Evolutionary conservation across 2,888 invertebrate species (phyloP).

Genomic region (Drosophila birchii): DNA sequence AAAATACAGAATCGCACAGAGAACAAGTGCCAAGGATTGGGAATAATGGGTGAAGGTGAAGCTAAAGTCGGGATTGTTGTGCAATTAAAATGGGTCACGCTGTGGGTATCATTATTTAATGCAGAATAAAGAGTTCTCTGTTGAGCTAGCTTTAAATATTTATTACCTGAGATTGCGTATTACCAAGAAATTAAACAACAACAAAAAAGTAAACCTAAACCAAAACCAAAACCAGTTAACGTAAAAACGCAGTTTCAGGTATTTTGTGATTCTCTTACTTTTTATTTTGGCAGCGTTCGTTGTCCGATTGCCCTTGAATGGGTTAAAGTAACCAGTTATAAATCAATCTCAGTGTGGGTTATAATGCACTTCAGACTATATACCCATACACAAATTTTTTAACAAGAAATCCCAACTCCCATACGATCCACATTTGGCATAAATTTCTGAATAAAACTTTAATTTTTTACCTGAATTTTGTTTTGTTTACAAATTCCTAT

Average conservation of each 20-base stretch:
- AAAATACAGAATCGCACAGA: conserved; percentile 8
- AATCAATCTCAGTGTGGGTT: conserved; percentile 6
- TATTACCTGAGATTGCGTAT: conserved; percentile 10
- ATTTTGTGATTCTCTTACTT: conserved; percentile 14
- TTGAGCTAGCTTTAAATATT: conserved; percentile 19
- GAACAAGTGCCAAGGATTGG: conserved; percentile 10
- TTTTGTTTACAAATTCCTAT: conserved; percentile 29
- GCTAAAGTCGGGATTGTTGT: conserved; percentile 11
- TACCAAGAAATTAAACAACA: conserved; percentile 9
- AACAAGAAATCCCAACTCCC: conserved; percentile 5
- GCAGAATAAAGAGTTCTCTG: conserved; percentile 7
- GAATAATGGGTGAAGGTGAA: conserved; percentile 30
- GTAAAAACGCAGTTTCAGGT: conserved; percentile 33
- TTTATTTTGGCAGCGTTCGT: conserved; percentile 26
- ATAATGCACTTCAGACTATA: conserved; percentile 22
- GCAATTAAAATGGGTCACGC: not conserved
- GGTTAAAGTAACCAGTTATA: conserved; percentile 65
- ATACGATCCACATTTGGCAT: not conserved
- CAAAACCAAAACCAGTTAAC: conserved; percentile 36
- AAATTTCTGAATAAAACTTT: not conserved
- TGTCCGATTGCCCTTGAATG: conserved; percentile 50
- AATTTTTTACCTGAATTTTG: not conserved
- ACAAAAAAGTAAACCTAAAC: not conserved
- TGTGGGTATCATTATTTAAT: conserved; percentile 2
- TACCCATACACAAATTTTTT: not conserved